A percentile compares a stretch with the other conserved stretches of the same genome.
Evolutionary conservation across 2,797 vertebrate species (phyloP).

Genomic region (Coregonus ussuriensis): DNA sequence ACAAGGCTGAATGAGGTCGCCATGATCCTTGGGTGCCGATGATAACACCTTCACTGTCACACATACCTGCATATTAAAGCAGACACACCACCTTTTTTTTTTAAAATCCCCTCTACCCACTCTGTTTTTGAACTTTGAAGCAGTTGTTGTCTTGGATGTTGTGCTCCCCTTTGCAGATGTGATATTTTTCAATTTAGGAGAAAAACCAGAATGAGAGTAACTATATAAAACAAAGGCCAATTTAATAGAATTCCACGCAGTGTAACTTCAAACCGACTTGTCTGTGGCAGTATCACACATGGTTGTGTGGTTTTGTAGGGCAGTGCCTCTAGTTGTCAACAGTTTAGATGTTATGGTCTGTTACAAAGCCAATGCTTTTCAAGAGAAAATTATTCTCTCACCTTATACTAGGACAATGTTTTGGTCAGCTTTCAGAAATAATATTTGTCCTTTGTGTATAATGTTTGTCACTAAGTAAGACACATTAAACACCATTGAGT

Average conservation of each 20-base stretch:
- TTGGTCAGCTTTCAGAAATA: conserved; percentile 78
- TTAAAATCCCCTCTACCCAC: conserved; percentile 41
- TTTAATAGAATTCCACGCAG: conserved; percentile 40
- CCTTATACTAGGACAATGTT: conserved; percentile 75
- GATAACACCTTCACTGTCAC: conserved; percentile 86
- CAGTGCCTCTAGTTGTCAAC: conserved; percentile 78
- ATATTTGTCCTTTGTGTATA: conserved; percentile 77
- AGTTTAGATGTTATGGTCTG: conserved; percentile 77
- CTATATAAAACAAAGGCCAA: conserved; percentile 60
- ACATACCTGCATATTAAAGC: conserved; percentile 85
- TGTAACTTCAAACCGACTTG: conserved; percentile 64
- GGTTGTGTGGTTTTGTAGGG: conserved; percentile 73
- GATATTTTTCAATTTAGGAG: conserved; percentile 57
- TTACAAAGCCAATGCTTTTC: conserved; percentile 74
- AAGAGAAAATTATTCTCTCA: conserved; percentile 62
- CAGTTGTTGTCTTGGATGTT: conserved; percentile 80
- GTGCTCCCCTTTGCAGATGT: conserved; percentile 66
- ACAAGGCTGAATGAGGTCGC: conserved; percentile 88
- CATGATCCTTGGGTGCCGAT: conserved; percentile 88
- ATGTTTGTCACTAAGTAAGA: conserved; percentile 75
- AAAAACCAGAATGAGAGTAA: conserved; percentile 42
- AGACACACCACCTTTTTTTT: conserved; percentile 76
- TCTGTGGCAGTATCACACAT: conserved; percentile 78
- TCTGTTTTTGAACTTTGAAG: conserved; percentile 62
- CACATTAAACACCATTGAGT: conserved; percentile 61